Evolutionary conservation across 2,797 vertebrate genomes (phyloP).

Genomic region (Etheostoma nigrum): DNA sequence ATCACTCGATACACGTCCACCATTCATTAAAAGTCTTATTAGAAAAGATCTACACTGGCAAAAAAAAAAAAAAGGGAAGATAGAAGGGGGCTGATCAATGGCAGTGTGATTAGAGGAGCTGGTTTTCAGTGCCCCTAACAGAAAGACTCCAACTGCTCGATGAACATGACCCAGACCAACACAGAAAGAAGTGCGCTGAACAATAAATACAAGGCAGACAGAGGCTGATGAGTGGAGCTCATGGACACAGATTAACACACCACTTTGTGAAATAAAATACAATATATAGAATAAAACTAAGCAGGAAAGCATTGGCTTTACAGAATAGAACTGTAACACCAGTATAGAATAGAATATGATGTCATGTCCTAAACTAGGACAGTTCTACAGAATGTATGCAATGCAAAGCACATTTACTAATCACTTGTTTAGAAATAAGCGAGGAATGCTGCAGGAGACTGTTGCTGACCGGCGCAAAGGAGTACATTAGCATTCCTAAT

Average conservation of each 20-base stretch:
- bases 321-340: background rate
- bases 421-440: slow-evolving; percentile 37
- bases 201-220: slow-evolving; percentile 37
- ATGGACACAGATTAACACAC: background rate
- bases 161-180: slow-evolving; percentile 35
- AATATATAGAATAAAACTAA: background rate
- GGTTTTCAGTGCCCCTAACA: slow-evolving; percentile 46
- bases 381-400: slow-evolving; percentile 8
- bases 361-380: background rate
- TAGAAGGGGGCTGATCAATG: slow-evolving; percentile 53
- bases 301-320: background rate
- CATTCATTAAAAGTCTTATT: slow-evolving; percentile 76
- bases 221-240: slow-evolving; percentile 28
- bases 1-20: slow-evolving; percentile 61
- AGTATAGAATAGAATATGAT: background rate
- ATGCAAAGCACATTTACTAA: slow-evolving; percentile 25
- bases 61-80: slow-evolving; percentile 49
- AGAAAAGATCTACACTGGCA: slow-evolving; percentile 62
- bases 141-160: slow-evolving; percentile 46
- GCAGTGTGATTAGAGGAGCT: slow-evolving; percentile 58
- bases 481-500: slow-evolving; percentile 71
- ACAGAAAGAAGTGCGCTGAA: slow-evolving; percentile 21
- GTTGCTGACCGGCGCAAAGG: slow-evolving; percentile 28
- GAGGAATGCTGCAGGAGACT: slow-evolving; percentile 43
- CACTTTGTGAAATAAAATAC: background rate